Percentiles rank a stretch among this genome's conserved stretches.
phyloP scores from a whole-genome alignment of 2,797 vertebrate genomes.

The Poliocrania exsul region DNA sequence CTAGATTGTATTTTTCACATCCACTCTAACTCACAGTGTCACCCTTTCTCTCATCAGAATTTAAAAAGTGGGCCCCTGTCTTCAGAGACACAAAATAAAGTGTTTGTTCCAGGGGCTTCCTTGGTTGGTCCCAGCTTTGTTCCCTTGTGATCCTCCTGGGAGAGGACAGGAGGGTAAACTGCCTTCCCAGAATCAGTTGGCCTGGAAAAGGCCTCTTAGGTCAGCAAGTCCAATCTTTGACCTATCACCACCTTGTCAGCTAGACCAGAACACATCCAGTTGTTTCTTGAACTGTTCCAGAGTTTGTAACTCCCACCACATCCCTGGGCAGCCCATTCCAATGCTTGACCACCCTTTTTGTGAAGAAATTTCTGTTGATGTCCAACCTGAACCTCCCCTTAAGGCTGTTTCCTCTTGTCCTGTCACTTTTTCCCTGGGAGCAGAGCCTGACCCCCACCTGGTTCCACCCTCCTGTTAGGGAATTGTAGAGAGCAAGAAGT shows the following conservation, averaged over 20 bases:
- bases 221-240: too few species aligned
- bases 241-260: background rate
- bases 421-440: background rate
- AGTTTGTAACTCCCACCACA: background rate
- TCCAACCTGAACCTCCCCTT: background rate
- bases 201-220: background rate
- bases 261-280: too few species aligned
- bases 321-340: background rate
- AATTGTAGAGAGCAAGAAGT: background rate
- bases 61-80: background rate
- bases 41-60: background rate
- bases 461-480: background rate
- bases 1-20: background rate
- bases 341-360: background rate
- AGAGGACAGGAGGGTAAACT: background rate
- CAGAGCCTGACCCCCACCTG: background rate
- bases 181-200: background rate
- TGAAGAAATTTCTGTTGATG: background rate
- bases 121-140: background rate
- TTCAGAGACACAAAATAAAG: background rate
- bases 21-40: rapidly evolving
- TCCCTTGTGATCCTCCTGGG: background rate
- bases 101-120: background rate
- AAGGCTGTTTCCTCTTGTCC: background rate
- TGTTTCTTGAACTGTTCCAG: background rate